A percentile compares a stretch with the other conserved stretches of the same genome.
Conservation (phyloP, 2,888 invertebrate genomes). For the Neocrepidodera transversa region DNA sequence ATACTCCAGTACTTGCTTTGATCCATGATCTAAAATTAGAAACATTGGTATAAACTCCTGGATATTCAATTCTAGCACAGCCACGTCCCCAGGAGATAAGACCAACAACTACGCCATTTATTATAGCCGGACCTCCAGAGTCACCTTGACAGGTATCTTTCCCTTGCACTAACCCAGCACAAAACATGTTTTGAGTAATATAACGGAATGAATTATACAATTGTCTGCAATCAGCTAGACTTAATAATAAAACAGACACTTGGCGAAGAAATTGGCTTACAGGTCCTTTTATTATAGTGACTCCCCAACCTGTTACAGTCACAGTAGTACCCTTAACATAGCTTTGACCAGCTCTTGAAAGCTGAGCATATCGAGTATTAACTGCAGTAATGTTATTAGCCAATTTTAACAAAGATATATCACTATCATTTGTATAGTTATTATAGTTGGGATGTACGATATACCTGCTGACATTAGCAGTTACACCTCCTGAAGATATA, state of each 20-base stretch:
- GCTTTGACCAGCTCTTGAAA: conserved; percentile 11
- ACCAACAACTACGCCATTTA: conserved; percentile 39
- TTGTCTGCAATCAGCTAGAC: neutral
- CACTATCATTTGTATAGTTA: conserved; percentile 18
- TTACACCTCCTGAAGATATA: conserved; percentile 27
- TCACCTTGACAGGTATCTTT: conserved; percentile 53
- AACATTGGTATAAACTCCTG: conserved; percentile 48
- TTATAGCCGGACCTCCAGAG: conserved; percentile 46
- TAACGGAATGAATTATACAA: neutral
- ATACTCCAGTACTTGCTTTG: neutral
- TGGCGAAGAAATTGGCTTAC: conserved; percentile 26
- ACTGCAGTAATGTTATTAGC: neutral
- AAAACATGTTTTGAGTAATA: conserved; percentile 63
- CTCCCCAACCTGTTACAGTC: conserved; percentile 37
- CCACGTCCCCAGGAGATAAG: conserved; percentile 49
- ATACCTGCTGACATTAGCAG: conserved; percentile 13
- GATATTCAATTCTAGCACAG: conserved; percentile 42
- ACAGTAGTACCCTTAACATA: conserved; percentile 14
- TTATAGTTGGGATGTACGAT: conserved; percentile 27
- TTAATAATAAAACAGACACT: conserved; percentile 26
- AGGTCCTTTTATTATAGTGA: conserved; percentile 18
- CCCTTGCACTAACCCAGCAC: conserved; percentile 63
- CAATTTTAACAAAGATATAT: conserved; percentile 31
- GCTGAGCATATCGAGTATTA: neutral
- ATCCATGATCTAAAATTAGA: conserved; percentile 35